Base-by-base conservation (phyloP, 2,797 vertebrate species). In the Acomys russatus region DNA sequence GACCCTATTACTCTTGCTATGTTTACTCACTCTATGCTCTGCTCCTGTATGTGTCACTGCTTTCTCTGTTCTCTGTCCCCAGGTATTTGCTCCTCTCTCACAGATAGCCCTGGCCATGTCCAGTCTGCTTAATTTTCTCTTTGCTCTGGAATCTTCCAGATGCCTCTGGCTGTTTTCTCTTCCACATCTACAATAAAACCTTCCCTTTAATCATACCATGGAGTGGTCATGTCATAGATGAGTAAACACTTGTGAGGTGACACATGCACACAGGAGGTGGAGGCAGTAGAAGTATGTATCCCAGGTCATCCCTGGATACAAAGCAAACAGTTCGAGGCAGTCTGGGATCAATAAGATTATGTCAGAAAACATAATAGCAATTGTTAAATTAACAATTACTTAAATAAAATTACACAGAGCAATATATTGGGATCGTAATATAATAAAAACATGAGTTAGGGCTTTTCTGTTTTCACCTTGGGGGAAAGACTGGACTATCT, bases 11-110 rank as follows among this genome's bases (percentile, higher is more conserved):
- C 33, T 44, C 10, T 49, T 33, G 15, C 38, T 33, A 5, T 9
- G 38, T 9, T 20, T 0, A 1, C 3, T 4, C 8, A 15, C 2
- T 12, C 22, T 35, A 0, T 61, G n/a, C 22, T 38, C 59, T 4
- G 0, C 33, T 9, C 59, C n/a, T 25, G 35, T n/a, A 20, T 25
- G 44, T 44, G 44, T 44, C 44, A 44, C 59, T 64, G 25, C 3
- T 66, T 30, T 11, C 25, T 9, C n/a, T 61, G 4, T 28, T 61
- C 23, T 59, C 59, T 28, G 5, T 9, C n/a, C 9, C 15, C 59
- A 44, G 35, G 20, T 44, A 5, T 23, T 28, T 12, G 18, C n/a
- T 23, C 23, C 61, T 49, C 28, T 51, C 61, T 30, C 35, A 28
- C 35, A 33, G 25, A 84, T 0, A 23, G 61, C 63, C 28, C 82